A percentile compares a stretch with the other conserved stretches of the same genome.
These are phyloP conservation scores for Tinea pellionella DNA, from an alignment of 2,888 invertebrate genomes.

Conservation along the genomic window DNA sequence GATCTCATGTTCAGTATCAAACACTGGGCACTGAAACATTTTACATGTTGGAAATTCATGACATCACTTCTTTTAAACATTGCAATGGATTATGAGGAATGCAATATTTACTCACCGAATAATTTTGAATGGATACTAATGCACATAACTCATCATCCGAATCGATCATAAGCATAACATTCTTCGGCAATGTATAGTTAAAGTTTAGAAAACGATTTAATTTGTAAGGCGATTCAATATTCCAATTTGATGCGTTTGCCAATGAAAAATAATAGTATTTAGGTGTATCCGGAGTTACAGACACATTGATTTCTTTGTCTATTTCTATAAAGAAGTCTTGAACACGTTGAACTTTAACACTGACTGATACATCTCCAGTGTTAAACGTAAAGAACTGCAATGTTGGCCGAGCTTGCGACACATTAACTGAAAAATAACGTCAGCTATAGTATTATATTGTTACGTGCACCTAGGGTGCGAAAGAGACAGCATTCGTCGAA, in stretches of 20 bases:
- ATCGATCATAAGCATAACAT: conserved; percentile 72
- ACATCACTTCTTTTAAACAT: too few species aligned
- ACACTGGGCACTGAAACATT: conserved; percentile 81
- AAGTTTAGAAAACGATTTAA: background rate
- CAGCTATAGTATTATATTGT: too few species aligned
- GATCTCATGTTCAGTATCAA: conserved; percentile 82
- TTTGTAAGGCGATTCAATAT: too few species aligned
- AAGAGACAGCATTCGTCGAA: too few species aligned
- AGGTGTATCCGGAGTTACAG: conserved; percentile 54
- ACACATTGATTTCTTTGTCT: conserved; percentile 42
- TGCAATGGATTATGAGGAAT: too few species aligned
- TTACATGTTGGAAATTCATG: too few species aligned
- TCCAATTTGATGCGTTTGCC: conserved; percentile 63
- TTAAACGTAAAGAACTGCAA: conserved; percentile 75
- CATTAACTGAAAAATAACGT: background rate
- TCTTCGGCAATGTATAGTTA: conserved; percentile 30
- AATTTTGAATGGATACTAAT: conserved; percentile 82
- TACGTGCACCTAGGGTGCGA: too few species aligned
- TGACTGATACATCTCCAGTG: conserved; percentile 56
- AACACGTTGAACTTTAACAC: conserved; percentile 64
- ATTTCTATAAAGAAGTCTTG: conserved; percentile 68
- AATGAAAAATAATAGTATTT: conserved; percentile 69
- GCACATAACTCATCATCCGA: conserved; percentile 78
- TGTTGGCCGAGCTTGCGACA: conserved; percentile 52
- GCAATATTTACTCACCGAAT: conserved; percentile 60